Base-by-base conservation (phyloP, 2,113 vertebrate species). In the Microcebus griseorufus region DNA sequence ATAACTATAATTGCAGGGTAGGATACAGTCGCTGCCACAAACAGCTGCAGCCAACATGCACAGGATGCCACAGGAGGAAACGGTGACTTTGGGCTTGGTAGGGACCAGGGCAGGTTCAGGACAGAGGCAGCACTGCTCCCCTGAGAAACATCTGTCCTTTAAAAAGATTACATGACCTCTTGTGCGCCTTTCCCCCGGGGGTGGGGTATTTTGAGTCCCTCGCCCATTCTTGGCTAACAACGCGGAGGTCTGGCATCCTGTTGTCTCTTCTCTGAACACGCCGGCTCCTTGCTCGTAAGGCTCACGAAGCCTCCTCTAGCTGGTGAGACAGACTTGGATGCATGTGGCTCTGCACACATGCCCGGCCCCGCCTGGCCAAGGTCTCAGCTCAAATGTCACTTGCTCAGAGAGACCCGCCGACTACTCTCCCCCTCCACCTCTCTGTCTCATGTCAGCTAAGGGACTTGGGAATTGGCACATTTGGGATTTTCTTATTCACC, bases 1-100 rank as follows among this genome's bases (percentile, higher is more conserved):
- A 90, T 72, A 73, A 65, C 78, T 96, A 6, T 91, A 76, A 88
- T 72, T 89, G 88, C 60, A 90, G 86, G 89, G 69, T 80, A 9
- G 42, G 64, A 20, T 0, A 3, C 9, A 53, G 84, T 17, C 14
- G 53, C 70, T n/a, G 55, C 73, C 53, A 89, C 83, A 89, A 81
- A 88, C 39, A 39, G 79, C 88, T 45, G 69, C 25, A 81, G 88
- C 60, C 83, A 48, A 58, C 64, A 45, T 9, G 64, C 25, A 34
- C 86, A 83, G 81, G 92, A 83, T 70, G 80, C 80, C 51, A 9
- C 64, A 51, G 90, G 58, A 88, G 91, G 84, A 82, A 92, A 82
- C 7, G 3, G 75, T 27, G 58, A 60, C 81, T 62, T 93, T 53
- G 8, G 48, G 55, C 39, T 60, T 83, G 62, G 64, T 27, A 42